Percentiles rank a stretch among this genome's conserved stretches.
These are phyloP conservation scores for Threskiornis aethiopicus DNA, from an alignment of 2,797 vertebrate species.

Conservation along the genomic window DNA sequence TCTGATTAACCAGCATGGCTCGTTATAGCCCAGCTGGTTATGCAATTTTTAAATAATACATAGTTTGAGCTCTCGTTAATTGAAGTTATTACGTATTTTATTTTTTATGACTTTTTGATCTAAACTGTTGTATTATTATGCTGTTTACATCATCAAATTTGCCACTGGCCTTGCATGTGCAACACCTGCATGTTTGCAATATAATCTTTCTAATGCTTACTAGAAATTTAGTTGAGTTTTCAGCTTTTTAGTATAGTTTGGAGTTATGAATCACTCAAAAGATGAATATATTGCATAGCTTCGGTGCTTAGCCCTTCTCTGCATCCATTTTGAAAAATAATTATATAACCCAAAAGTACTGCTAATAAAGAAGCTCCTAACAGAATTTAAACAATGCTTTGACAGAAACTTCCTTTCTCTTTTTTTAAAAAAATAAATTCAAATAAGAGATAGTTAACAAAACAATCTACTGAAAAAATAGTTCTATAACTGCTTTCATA, in stretches of 20 bases:
- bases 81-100: slow-evolving; percentile 21
- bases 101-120: not conserved
- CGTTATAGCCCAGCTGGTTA: slow-evolving; percentile 63
- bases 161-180: not conserved
- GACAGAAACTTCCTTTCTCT: not conserved
- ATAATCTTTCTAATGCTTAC: not conserved
- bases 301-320: not conserved
- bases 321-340: not conserved
- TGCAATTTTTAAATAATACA: slow-evolving; percentile 58
- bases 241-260: not conserved
- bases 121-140: not conserved
- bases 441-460: not conserved
- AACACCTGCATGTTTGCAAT: not conserved
- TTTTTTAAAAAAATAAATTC: not conserved
- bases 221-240: not conserved
- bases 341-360: not conserved
- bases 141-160: not conserved
- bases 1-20: slow-evolving; percentile 71
- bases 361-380: not conserved
- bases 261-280: not conserved
- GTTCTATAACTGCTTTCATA: not conserved
- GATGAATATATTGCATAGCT: not conserved
- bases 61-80: slow-evolving; percentile 50
- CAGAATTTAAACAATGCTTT: not conserved
- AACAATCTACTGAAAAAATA: not conserved